Conservation (phyloP, 2,797 vertebrate species). For the Sebastes nivosus region DNA sequence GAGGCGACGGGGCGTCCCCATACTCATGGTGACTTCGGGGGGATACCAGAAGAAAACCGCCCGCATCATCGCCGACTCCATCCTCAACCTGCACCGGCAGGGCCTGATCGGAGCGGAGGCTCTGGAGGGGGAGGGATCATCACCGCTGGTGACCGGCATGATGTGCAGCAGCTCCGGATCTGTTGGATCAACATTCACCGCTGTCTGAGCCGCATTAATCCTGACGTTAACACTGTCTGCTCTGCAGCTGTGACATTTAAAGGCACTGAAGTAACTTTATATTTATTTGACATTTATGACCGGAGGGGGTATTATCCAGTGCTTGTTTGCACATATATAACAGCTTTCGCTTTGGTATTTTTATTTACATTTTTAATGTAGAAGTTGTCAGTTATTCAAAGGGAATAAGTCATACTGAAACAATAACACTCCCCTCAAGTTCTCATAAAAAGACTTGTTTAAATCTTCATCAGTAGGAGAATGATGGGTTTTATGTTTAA, state of each 20-base stretch:
- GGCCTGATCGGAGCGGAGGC: slow-evolving; percentile 83
- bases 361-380: not conserved
- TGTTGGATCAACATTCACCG: slow-evolving; percentile 41
- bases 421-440: not conserved
- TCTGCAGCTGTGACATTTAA: not conserved
- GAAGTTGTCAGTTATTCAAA: not conserved
- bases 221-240: not conserved
- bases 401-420: slow-evolving; percentile 14
- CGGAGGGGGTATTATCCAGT: not conserved
- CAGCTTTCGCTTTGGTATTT: not conserved
- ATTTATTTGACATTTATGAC: not conserved
- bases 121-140: slow-evolving; percentile 65
- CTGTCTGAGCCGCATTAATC: slow-evolving; percentile 40
- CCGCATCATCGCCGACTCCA: slow-evolving; percentile 95
- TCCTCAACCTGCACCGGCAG: slow-evolving; percentile 88
- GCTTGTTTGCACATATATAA: slow-evolving; percentile 53
- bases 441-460: not conserved
- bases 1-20: slow-evolving; percentile 83
- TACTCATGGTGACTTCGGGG: slow-evolving; percentile 96
- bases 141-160: slow-evolving; percentile 49
- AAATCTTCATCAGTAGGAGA: slow-evolving; percentile 5
- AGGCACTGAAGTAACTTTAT: slow-evolving; percentile 22
- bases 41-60: slow-evolving; percentile 97
- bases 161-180: slow-evolving; percentile 48
- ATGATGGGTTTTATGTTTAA: slow-evolving; percentile 6